These are phyloP conservation scores for Pristis pectinata DNA, from an alignment of 2,797 vertebrate genomes.

Conservation along the genomic window DNA sequence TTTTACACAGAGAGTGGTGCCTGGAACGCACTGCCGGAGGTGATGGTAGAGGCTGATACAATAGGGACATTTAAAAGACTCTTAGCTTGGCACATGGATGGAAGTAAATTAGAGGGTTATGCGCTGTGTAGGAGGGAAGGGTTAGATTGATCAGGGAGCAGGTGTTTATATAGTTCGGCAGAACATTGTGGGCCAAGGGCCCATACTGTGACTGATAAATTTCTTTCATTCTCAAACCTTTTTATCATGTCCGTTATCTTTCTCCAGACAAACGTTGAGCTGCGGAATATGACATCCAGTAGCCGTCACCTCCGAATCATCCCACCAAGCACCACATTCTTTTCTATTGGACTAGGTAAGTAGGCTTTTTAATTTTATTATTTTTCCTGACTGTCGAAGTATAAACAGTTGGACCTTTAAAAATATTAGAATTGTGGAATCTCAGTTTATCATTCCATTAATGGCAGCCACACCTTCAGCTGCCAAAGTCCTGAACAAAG, in stretches of 20 bases:
- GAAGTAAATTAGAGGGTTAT: no score
- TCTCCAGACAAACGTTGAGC: constrained; percentile 67
- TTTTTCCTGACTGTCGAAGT: background rate
- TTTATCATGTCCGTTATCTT: background rate
- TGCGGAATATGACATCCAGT: constrained; percentile 75
- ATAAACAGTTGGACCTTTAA: background rate
- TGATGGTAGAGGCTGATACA: no score
- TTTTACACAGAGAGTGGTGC: no score
- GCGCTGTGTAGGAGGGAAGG: no score
- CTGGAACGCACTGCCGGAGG: no score
- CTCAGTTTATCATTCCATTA: background rate
- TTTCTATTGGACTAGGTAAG: constrained; percentile 80
- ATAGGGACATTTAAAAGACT: no score
- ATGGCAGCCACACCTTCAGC: background rate
- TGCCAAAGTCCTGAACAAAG: background rate
- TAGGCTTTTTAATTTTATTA: background rate
- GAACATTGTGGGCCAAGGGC: no score
- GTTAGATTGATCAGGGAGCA: no score
- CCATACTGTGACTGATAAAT: background rate
- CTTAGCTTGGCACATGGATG: no score
- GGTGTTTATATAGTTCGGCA: no score
- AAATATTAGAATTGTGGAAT: background rate
- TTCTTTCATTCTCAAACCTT: background rate
- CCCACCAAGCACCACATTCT: constrained; percentile 74
- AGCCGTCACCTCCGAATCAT: constrained; percentile 73